Evolutionary conservation across 2,113 vertebrate genomes (phyloP).

Genomic region (Mionectes macconnelli): DNA sequence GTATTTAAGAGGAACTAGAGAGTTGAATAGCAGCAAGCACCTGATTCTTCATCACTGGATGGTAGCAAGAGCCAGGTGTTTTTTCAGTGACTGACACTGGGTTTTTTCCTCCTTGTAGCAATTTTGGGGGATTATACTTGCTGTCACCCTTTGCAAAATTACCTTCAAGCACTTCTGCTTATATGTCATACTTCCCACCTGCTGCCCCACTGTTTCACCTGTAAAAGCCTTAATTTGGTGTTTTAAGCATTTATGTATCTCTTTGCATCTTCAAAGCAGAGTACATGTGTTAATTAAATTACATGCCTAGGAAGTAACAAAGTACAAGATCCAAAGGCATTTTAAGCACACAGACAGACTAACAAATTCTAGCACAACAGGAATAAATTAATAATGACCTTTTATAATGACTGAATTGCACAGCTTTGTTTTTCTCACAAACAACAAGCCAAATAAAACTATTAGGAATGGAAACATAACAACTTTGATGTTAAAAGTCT

Average conservation of each 20-base stretch:
- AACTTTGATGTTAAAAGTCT: background rate
- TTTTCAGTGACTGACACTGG: background rate
- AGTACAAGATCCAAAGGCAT: slow-evolving; percentile 52
- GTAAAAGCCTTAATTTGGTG: slow-evolving; percentile 20
- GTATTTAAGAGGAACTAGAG: background rate
- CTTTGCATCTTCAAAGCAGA: slow-evolving; percentile 61
- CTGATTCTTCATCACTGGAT: background rate
- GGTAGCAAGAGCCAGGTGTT: background rate
- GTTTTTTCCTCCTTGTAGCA: background rate
- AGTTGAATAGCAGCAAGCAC: background rate
- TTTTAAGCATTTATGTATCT: background rate
- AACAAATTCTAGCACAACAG: slow-evolving; percentile 45
- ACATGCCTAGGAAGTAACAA: slow-evolving; percentile 58
- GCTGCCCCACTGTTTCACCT: slow-evolving; percentile 3
- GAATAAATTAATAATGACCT: slow-evolving; percentile 67
- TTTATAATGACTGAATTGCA: slow-evolving; percentile 47
- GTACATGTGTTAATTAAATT: slow-evolving; percentile 57
- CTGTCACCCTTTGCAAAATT: background rate
- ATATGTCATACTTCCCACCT: background rate
- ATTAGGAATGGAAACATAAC: background rate
- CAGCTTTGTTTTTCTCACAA: slow-evolving; percentile 10
- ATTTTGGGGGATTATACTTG: background rate
- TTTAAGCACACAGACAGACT: slow-evolving; percentile 53
- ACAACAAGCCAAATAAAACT: background rate
- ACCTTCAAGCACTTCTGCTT: background rate